phyloP scores from a whole-genome alignment of 1,140 invertebrate genomes.

The Drosophila erecta region DNA sequence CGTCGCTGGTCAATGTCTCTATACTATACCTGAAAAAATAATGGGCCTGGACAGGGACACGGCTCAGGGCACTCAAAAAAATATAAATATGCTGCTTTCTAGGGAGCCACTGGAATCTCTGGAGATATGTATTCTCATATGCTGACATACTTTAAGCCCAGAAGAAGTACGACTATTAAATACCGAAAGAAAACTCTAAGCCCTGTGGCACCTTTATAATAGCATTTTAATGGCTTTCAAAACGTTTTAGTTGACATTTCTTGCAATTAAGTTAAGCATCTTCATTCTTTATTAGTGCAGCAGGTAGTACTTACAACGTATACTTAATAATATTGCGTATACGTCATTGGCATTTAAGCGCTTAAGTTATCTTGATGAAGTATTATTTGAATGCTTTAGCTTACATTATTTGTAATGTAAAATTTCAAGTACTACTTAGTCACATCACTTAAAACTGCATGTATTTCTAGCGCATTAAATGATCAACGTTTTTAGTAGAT shows the following conservation, averaged over 20 bases:
- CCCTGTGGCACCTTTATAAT: too few relatives aligned
- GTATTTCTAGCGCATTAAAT: too few relatives aligned
- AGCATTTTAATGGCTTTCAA: too few relatives aligned
- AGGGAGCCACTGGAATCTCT: neutral
- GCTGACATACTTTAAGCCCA: neutral
- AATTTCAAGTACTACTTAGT: too few relatives aligned
- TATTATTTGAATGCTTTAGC: too few relatives aligned
- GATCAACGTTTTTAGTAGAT: too few relatives aligned
- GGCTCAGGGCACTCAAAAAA: slow-evolving; percentile 17
- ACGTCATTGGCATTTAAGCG: neutral
- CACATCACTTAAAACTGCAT: too few relatives aligned
- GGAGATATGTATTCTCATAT: neutral
- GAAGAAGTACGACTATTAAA: neutral
- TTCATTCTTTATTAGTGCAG: too few relatives aligned
- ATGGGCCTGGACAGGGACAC: slow-evolving; percentile 47
- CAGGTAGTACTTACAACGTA: neutral
- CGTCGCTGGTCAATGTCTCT: slow-evolving; percentile 75
- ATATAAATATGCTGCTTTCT: neutral
- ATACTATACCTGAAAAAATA: slow-evolving; percentile 82
- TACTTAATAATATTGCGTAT: slow-evolving; percentile 1
- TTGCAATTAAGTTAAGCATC: too few relatives aligned
- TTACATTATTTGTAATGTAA: too few relatives aligned
- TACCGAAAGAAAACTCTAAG: neutral
- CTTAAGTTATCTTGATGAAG: too few relatives aligned
- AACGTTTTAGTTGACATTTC: too few relatives aligned